Base-by-base conservation (phyloP, 2,797 vertebrate genomes). In the Ibycter americanus region DNA sequence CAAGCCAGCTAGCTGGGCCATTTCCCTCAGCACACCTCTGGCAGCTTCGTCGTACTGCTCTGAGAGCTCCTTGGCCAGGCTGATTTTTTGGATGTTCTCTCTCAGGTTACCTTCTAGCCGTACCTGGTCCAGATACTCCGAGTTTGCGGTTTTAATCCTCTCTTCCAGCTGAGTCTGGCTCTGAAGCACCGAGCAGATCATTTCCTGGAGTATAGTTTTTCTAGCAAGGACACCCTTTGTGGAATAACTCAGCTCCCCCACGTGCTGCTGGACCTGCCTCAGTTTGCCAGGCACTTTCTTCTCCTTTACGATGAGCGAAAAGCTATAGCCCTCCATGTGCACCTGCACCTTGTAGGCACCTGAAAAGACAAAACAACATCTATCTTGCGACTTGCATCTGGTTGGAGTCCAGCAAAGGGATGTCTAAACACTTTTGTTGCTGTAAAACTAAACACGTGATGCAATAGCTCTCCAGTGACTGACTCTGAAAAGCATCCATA, bases 311-410 rank as follows among this genome's bases (percentile, higher is more conserved):
- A 58, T 9, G 31, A 97, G 89, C 1, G 71, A 93, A 95, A 97
- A 97, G 11, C 59, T 79, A 31, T 59, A 93, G 61, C 74, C 52
- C 44, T 97, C 58, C 83, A 89, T 7, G 8, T 55, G 47, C 93
- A 96, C 96, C 96, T 97, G 96, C 84, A 72, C 61, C 34, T 74
- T 26, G 82, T 20, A 87, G 84, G 88, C 68, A 80, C 88, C 96
- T 94, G 83, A 26, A 87, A 92, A 90, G 92, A 76, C 74, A 95
- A 95, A 92, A 66, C 54, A 87, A 31, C 84, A 81, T 54, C 83
- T 38, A 2, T 15, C 54, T 47, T 12, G 66, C 76, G 84, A 81
- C 91, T 94, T 93, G 86, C 31, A 20, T 82, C 55, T 96, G 92
- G 73, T 31, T 54, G 10, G 17, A 32, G 32, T 78, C 94, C 97